Evolutionary conservation across 2,797 vertebrate species (phyloP), one percentile per base, ranked within the genome.

Genomic region (Coregonus suidteri): DNA sequence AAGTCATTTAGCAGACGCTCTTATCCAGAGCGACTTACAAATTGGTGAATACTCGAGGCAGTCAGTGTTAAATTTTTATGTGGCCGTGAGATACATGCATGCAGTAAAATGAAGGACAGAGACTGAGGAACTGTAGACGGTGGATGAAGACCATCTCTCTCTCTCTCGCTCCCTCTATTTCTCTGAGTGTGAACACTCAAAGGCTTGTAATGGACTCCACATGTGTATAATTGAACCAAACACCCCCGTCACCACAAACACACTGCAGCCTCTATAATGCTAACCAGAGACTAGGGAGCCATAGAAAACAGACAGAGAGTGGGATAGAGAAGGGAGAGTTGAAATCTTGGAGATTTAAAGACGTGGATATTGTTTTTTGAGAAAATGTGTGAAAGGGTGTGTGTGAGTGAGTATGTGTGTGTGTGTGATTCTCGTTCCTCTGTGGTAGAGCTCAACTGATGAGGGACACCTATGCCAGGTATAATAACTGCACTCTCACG

Each of bases 401-500:
- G 65, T 52, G 65, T 52, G 51, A 7, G 52, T 53, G 52, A 9
- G 52, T 53, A 15, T 53, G 52, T 13, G 52, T 53, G 52, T 13
- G 11, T 13, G 11, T 35, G 65, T 16, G 65, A 31, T 5, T 35
- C 30, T 35, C 14, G 65, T 67, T 31, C 15, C 13, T 15, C 30
- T 67, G 65, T 35, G 30, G 31, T 67, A 67, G 65, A 15, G 1
- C 65, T 67, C 31, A 16, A 67, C 31, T 5, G 31, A 34, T 18
- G 30, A 67, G 15, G 31, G 30, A 25, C 18, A 3, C 56, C 56
- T 18, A 59, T 67, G 65, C 31, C 14, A 67, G 31, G 7, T 67
- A 15, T 67, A 67, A 67, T 67, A 67, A 67, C 65, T 67, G 65
- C 65, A 67, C 30, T 35, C 30, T 35, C 65, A 67, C 65, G 25